Evolutionary conservation across 1,140 invertebrate species (phyloP).

Genomic region (Rhagoletis pomonella): DNA sequence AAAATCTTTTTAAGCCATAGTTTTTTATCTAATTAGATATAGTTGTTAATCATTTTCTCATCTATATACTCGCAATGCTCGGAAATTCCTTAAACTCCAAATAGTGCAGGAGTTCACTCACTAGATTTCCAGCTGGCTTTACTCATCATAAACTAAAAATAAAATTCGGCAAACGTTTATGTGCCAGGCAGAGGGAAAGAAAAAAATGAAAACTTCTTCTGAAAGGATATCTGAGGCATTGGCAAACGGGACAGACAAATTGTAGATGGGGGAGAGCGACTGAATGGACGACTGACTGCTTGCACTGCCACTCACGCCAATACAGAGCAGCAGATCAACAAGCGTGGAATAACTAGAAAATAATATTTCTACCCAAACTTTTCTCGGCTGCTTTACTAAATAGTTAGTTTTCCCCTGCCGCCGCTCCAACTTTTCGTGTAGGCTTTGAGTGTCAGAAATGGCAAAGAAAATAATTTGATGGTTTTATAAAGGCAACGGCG

Average conservation of each 20-base stretch:
- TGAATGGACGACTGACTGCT: slow-evolving; percentile 50
- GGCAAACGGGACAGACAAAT: slow-evolving; percentile 67
- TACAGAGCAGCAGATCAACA: background rate
- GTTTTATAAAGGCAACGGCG: slow-evolving; percentile 56
- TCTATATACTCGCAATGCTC: too few species aligned
- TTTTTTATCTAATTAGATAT: too few species aligned
- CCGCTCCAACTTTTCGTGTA: background rate
- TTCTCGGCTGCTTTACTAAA: background rate
- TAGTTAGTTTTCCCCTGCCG: background rate
- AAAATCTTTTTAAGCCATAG: too few species aligned
- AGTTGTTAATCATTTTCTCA: too few species aligned
- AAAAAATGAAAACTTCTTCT: slow-evolving; percentile 30
- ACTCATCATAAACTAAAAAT: background rate
- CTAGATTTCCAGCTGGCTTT: slow-evolving; percentile 54
- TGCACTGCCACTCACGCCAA: slow-evolving; percentile 39
- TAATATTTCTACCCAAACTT: slow-evolving; percentile 62
- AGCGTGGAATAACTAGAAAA: slow-evolving; percentile 55
- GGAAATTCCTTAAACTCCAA: too few species aligned
- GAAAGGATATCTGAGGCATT: slow-evolving; percentile 58
- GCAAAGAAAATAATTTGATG: slow-evolving; percentile 67
- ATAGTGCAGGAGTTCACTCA: background rate
- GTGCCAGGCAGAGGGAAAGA: background rate
- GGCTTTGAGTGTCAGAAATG: slow-evolving; percentile 73
- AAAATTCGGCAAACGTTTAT: background rate
- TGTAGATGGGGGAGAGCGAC: slow-evolving; percentile 53